Evolutionary conservation across 1,140 invertebrate genomes (phyloP).

Genomic region (Habropoda laboriosa): DNA sequence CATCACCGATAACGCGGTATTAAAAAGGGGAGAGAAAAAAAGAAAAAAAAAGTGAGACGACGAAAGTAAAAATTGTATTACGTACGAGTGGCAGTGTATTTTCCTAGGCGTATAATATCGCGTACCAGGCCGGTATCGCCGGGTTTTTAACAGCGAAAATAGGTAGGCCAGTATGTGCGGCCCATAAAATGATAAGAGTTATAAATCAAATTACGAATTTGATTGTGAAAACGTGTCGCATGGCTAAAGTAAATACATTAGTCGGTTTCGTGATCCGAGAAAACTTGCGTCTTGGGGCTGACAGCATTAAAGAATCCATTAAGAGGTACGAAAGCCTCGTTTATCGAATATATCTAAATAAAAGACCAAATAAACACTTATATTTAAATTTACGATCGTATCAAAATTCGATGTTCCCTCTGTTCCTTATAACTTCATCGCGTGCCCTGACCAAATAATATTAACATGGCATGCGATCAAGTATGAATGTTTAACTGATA

Average conservation of each 20-base stretch:
- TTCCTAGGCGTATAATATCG: background rate
- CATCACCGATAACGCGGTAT: background rate
- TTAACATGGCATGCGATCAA: constrained; percentile 21
- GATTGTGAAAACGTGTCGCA: constrained; percentile 38
- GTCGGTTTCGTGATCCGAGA: constrained; percentile 28
- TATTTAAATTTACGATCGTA: constrained; percentile 28
- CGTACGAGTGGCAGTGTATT: constrained; percentile 1
- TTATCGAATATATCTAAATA: background rate
- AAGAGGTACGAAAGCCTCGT: background rate
- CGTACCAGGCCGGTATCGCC: constrained; percentile 4
- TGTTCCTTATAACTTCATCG: background rate
- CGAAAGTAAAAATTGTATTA: constrained; percentile 9
- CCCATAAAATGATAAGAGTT: constrained; percentile 41
- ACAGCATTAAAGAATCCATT: constrained; percentile 46
- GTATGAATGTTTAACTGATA: constrained; percentile 33
- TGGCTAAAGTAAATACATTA: constrained; percentile 44
- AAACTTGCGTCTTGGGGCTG: constrained; percentile 35
- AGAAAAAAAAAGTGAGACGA: background rate
- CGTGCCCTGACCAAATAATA: background rate
- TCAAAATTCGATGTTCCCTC: constrained; percentile 5
- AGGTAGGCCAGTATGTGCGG: background rate
- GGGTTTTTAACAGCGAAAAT: constrained; percentile 16
- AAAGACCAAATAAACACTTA: constrained; percentile 18
- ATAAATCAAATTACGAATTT: constrained; percentile 52
- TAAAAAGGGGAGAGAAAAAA: background rate